Percentiles rank a stretch among this genome's conserved stretches.
Conservation (phyloP, 2,888 invertebrate species). For the Lithophane semibrunnea region DNA sequence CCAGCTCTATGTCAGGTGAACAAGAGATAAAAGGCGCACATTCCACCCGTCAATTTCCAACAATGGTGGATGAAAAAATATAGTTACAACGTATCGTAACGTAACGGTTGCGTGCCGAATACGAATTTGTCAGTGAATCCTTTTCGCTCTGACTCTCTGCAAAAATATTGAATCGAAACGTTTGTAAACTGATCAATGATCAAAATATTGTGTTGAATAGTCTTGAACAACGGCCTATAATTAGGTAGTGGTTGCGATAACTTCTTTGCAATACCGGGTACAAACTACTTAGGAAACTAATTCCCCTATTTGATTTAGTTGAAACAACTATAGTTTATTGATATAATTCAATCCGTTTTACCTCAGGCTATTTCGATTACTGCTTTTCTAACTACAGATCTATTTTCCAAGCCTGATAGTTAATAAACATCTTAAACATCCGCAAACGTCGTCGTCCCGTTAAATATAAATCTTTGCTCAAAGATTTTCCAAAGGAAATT, state of each 20-base stretch:
- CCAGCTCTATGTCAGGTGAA: conserved; percentile 21
- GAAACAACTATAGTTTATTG: conserved; percentile 22
- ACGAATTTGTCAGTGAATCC: conserved; percentile 7
- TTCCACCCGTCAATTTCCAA: conserved; percentile 26
- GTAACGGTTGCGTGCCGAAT: conserved; percentile 3
- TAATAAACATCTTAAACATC: conserved; percentile 33
- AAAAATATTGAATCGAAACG: background rate
- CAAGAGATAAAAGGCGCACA: conserved; percentile 24
- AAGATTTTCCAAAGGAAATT: conserved; percentile 46
- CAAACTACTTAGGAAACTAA: background rate
- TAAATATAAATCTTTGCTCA: conserved; percentile 38
- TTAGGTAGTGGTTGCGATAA: conserved; percentile 1
- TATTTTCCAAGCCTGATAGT: conserved; percentile 22
- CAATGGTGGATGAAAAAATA: conserved; percentile 26
- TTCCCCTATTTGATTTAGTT: conserved; percentile 18
- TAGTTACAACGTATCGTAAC: conserved; percentile 20
- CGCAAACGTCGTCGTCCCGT: conserved; percentile 19
- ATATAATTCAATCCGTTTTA: conserved; percentile 21
- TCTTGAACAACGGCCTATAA: background rate
- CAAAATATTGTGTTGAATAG: background rate
- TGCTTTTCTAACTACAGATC: conserved; percentile 13
- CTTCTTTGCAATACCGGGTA: background rate
- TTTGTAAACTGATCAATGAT: conserved; percentile 2
- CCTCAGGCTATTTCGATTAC: conserved; percentile 1
- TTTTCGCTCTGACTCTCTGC: background rate